A percentile compares a stretch with the other conserved stretches of the same genome.
Conservation (phyloP, 2,113 vertebrate species). For the Procavia capensis region DNA sequence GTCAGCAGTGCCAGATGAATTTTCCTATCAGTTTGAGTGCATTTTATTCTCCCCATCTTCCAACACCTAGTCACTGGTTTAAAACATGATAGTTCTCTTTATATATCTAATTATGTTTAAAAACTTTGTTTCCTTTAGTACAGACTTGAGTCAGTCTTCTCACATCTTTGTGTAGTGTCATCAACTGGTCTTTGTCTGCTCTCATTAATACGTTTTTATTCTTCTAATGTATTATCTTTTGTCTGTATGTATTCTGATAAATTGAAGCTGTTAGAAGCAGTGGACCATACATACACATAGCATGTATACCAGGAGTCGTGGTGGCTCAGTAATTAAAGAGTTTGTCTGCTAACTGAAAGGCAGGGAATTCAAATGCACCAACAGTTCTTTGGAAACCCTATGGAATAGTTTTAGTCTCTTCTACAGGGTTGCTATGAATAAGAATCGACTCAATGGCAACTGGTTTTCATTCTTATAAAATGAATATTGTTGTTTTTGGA, state of each 20-base stretch:
- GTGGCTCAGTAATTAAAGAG: too few species aligned
- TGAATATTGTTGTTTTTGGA: neutral
- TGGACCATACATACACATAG: too few species aligned
- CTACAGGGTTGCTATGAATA: too few species aligned
- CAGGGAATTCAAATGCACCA: too few species aligned
- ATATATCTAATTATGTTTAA: neutral
- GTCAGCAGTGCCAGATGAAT: neutral
- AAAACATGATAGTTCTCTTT: neutral
- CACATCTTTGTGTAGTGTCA: neutral
- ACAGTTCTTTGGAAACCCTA: too few species aligned
- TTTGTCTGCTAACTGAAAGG: too few species aligned
- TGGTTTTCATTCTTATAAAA: too few species aligned
- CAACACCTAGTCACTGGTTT: neutral
- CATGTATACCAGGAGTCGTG: too few species aligned
- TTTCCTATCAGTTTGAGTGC: neutral
- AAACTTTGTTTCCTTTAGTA: neutral
- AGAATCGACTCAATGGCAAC: too few species aligned
- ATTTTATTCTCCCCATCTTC: neutral
- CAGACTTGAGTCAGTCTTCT: neutral
- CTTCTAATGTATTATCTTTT: neutral
- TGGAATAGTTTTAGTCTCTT: too few species aligned
- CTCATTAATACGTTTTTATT: neutral
- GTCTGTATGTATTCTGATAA: neutral
- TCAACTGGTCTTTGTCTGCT: neutral
- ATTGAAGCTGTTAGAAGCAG: too few species aligned